These are phyloP conservation scores for Atrichornis clamosus DNA, from an alignment of 2,113 vertebrate species.

Conservation along the genomic window DNA sequence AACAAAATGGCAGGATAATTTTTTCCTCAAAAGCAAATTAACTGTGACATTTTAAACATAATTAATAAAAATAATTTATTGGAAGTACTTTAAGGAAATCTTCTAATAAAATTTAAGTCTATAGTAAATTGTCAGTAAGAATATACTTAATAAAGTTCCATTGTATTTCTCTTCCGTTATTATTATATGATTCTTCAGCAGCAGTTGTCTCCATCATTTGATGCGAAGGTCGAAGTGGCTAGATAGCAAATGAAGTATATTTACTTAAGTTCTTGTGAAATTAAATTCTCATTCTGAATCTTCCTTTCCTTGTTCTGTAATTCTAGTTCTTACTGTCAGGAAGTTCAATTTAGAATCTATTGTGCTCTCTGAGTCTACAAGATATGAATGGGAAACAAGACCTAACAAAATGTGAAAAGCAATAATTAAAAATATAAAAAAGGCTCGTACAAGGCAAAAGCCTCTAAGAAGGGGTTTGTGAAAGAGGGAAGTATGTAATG, in stretches of 20 bases:
- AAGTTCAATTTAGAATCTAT: background rate
- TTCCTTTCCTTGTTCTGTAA: background rate
- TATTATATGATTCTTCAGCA: background rate
- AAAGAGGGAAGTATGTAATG: background rate
- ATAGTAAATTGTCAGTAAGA: background rate
- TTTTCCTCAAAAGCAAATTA: background rate
- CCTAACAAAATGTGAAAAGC: background rate
- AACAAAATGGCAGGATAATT: background rate
- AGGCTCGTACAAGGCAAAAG: background rate
- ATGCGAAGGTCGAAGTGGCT: background rate
- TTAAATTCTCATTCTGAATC: background rate
- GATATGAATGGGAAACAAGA: background rate
- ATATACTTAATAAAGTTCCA: background rate
- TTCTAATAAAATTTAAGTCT: background rate
- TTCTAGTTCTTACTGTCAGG: background rate
- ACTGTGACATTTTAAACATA: background rate
- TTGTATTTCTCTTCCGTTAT: background rate
- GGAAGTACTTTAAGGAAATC: background rate
- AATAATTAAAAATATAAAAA: background rate
- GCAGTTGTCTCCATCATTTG: background rate
- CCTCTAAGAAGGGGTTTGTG: background rate
- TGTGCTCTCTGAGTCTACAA: background rate
- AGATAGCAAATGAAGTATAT: background rate
- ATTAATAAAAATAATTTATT: background rate
- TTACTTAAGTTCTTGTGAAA: background rate